These are phyloP conservation scores for Oscheius myriophilus DNA, from an alignment of 2,888 invertebrate genomes.

Conservation along the genomic window DNA sequence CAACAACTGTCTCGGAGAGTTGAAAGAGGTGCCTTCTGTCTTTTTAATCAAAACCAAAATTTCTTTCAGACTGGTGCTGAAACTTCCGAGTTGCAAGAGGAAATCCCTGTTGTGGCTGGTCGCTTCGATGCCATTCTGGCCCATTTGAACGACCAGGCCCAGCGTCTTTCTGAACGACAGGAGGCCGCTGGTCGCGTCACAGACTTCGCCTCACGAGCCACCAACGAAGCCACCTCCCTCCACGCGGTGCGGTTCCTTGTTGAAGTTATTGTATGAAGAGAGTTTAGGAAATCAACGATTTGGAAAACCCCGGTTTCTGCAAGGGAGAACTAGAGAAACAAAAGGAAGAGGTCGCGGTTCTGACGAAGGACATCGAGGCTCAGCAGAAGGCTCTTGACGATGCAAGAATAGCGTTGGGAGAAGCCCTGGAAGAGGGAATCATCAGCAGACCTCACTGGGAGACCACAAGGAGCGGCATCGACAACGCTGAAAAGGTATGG, in stretches of 20 bases:
- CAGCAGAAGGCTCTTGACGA: conserved; percentile 64
- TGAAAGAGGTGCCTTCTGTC: neutral
- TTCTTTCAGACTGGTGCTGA: neutral
- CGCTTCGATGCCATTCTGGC: conserved; percentile 31
- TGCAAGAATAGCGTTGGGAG: conserved; percentile 37
- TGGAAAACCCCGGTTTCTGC: conserved; percentile 54
- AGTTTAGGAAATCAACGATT: conserved; percentile 42
- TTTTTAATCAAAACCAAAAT: neutral
- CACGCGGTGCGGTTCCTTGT: neutral
- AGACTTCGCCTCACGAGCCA: conserved; percentile 74
- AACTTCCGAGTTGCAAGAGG: neutral
- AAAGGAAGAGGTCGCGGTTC: conserved; percentile 65
- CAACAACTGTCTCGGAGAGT: conserved; percentile 7
- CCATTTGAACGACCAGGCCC: conserved; percentile 74
- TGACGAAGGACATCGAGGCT: conserved; percentile 52
- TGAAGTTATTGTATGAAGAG: neutral
- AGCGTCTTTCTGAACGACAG: conserved; percentile 35
- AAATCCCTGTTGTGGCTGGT: conserved; percentile 6
- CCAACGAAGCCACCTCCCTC: conserved; percentile 5
- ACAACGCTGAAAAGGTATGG: conserved; percentile 46
- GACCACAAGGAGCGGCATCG: conserved; percentile 34
- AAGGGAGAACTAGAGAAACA: conserved; percentile 74
- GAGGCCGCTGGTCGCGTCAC: conserved; percentile 33
- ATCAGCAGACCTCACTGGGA: conserved; percentile 41
- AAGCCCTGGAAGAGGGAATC: conserved; percentile 35